Evolutionary conservation across 1,140 invertebrate species (phyloP), one percentile per base, ranked within the genome.

Genomic region (Acromyrmex echinatior): DNA sequence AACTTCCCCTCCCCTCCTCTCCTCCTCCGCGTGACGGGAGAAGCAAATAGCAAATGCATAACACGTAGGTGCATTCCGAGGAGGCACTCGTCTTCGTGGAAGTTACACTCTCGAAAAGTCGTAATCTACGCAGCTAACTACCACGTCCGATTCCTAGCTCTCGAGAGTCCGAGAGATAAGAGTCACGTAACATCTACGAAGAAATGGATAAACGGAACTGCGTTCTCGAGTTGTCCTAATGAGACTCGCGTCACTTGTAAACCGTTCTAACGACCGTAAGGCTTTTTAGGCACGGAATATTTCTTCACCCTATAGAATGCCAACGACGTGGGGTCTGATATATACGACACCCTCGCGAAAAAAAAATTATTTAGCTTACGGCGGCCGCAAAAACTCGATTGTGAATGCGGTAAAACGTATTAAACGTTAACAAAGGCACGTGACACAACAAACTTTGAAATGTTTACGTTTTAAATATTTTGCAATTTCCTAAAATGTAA

Each of bases 91-190:
- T 6, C 66, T 45, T 45, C 28, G 28, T 86, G 70, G 60, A 88
- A 88, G 39, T 87, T 74, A 77, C 31, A 28, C 39, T 86, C 84
- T 28, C 66, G 45, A 78, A 65, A 76, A 77, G 63, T 63, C 63
- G 65, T 63, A 81, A 80, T 74, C 66, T 45, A 70, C 21, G 28
- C 18, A 65, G 58, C 65, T 80, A 56, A 80, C 78, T 51, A 25
- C 63, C 53, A n/a, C 66, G 35, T 62, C 56, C 39, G 21, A 82
- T 82, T 82, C 28, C 66, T 45, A 82, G 66, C 25, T 25, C 68
- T 45, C 53, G 79, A 82, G 51, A 73, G 0, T 28, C 25, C 21
- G 39, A 28, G 18, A 82, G 39, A 82, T 82, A 82, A 73, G 35
- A 28, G 65, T 66, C 76, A 6, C 76, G 21, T 68, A 68, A 80